phyloP scores from a whole-genome alignment of 2,888 invertebrate genomes.

The Gari tellinella region DNA sequence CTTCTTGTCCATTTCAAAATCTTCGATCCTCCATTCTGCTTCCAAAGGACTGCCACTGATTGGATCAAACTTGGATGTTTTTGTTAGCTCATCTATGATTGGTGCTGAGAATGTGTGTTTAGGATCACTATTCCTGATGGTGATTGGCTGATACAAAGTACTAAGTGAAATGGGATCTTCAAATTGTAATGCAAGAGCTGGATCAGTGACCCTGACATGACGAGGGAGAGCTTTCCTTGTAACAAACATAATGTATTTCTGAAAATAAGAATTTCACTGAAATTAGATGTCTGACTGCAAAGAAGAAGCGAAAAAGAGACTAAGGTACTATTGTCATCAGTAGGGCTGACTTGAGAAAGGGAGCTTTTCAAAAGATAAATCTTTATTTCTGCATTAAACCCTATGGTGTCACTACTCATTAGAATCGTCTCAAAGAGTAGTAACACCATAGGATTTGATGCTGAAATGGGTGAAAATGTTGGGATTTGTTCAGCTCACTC shows the following conservation, averaged over 20 bases:
- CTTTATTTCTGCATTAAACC: no score
- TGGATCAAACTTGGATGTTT: slow-evolving; percentile 81
- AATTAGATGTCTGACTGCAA: no score
- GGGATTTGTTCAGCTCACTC: no score
- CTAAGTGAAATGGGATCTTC: slow-evolving; percentile 82
- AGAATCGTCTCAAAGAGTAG: no score
- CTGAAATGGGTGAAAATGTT: no score
- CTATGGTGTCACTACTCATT: no score
- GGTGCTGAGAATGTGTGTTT: slow-evolving; percentile 81
- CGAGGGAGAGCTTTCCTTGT: slow-evolving; percentile 79
- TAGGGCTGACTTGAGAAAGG: no score
- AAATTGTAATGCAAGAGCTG: slow-evolving; percentile 70
- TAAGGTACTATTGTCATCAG: no score
- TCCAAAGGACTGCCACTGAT: slow-evolving; percentile 75
- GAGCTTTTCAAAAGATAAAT: no score
- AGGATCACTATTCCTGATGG: slow-evolving; percentile 79
- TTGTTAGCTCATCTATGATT: slow-evolving; percentile 79
- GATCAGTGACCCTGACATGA: slow-evolving; percentile 76
- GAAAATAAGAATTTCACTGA: slow-evolving; percentile 44
- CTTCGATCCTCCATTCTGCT: slow-evolving; percentile 77
- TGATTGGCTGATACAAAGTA: slow-evolving; percentile 80
- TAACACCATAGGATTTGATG: no score
- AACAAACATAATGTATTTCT: slow-evolving; percentile 77
- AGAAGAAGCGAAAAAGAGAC: no score
- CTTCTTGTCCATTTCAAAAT: slow-evolving; percentile 77